Base-by-base conservation (phyloP, 1,140 invertebrate genomes). In the Sycobia sp. region DNA sequence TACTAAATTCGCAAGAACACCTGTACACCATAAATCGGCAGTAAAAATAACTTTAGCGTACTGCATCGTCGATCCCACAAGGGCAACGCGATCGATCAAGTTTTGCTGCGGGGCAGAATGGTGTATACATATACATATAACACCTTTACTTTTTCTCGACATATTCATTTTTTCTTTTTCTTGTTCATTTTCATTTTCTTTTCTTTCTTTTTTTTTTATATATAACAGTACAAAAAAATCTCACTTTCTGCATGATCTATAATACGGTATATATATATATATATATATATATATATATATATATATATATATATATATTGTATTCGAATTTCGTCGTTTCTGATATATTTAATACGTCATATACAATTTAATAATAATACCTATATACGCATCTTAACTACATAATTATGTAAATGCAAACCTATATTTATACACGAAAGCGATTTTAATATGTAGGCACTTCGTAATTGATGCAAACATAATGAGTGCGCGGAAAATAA, bases 21-120 rank as follows among this genome's bases (percentile, higher is more conserved):
- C 20, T 47, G 39, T 46, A 60, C 43, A 60, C 20, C 54, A 46
- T 62, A 59, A 75, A 74, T 73, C 71, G 71, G 71, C 72, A 74
- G 72, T 74, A 74, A 71, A 59, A 63, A 67, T 66, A 66, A 67
- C 60, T 67, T 67, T 57, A 67, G 65, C 61, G 32, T 38, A 57
- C 61, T 51, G 49, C 23, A 59, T 67, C 55, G n/a, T n/a, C n/a
- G 55, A 67, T 62, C 50, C 55, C 46, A 51, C 11, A 51, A 41
- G 25, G 29, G 22, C 54, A 25, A 62, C 20, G 22, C n/a, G 43
- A 57, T 57, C 32, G 53, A 62, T 55, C 22, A 32, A 49, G 43
- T 62, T 62, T 41, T 51, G n/a, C n/a, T n/a, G 34, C 38, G 60
- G 43, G 43, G 32, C 44, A 49, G 22, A 57, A 44, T 57, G 54